phyloP scores from a whole-genome alignment of 2,888 invertebrate species.

The Sphaerophoria rueppellii region DNA sequence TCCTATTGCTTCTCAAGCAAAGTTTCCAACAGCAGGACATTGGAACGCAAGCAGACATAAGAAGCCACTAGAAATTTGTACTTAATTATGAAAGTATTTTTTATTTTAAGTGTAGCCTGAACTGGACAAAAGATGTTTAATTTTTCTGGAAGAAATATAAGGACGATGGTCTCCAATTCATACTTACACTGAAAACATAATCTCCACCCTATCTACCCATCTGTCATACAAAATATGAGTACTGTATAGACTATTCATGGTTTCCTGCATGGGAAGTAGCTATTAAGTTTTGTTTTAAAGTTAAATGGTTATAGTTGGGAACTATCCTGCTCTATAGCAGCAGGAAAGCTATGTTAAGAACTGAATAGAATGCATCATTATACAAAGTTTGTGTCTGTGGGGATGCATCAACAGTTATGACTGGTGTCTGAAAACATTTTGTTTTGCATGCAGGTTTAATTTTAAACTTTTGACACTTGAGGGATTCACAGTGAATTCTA shows the following conservation, averaged over 20 bases:
- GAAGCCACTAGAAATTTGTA: constrained; percentile 17
- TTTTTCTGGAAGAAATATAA: constrained; percentile 38
- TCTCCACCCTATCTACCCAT: neutral
- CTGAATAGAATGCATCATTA: neutral
- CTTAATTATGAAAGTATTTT: constrained; percentile 65
- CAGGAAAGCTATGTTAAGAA: neutral
- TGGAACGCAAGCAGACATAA: neutral
- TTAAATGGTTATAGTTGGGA: neutral
- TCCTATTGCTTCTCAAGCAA: constrained; percentile 24
- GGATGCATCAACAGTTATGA: constrained; percentile 11
- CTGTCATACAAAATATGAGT: neutral
- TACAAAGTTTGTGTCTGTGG: neutral
- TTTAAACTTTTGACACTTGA: constrained; percentile 8
- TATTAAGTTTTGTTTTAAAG: constrained; percentile 11
- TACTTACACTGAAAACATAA: neutral
- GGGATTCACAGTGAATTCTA: neutral
- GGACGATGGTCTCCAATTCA: constrained; percentile 7
- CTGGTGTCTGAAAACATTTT: neutral
- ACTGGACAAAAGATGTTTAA: constrained; percentile 48
- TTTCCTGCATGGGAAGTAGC: neutral
- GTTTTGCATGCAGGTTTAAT: constrained; percentile 13
- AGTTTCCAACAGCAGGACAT: constrained; percentile 25
- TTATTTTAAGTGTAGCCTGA: neutral
- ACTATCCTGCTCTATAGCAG: no score
- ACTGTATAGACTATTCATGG: neutral